These are phyloP conservation scores for Amphipoea lucens DNA, from an alignment of 2,888 invertebrate species.

Conservation along the genomic window DNA sequence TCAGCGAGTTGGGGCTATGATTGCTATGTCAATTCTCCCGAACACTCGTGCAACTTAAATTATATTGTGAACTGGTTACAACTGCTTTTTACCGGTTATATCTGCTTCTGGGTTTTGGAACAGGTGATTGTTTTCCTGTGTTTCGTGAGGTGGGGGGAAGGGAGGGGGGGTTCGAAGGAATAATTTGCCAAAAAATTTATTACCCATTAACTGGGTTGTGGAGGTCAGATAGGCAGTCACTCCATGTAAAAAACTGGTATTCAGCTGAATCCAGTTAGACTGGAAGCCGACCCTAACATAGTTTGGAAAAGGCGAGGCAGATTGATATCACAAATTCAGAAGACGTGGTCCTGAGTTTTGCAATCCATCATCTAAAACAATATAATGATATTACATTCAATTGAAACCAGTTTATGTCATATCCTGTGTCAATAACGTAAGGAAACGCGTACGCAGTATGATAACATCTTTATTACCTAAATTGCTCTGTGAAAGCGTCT, in stretches of 20 bases:
- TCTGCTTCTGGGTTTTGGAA: conserved; percentile 26
- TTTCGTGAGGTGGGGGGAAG: not conserved
- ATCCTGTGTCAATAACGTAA: conserved; percentile 31
- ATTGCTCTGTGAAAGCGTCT: conserved; percentile 34
- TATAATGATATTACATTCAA: conserved; percentile 12
- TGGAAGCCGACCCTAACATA: not conserved
- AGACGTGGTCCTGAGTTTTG: not conserved
- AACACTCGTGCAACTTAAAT: conserved; percentile 57
- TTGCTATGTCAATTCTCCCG: conserved; percentile 63
- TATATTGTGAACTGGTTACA: conserved; percentile 44
- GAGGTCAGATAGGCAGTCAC: not conserved
- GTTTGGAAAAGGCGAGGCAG: not conserved
- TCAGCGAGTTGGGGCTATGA: conserved; percentile 70
- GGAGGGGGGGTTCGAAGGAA: not conserved
- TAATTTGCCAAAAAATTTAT: not conserved
- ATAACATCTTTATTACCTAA: conserved; percentile 42
- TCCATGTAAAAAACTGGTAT: not conserved
- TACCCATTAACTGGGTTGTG: not conserved
- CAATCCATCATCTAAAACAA: not conserved
- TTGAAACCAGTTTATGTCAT: conserved; percentile 3
- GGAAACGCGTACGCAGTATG: conserved; percentile 30
- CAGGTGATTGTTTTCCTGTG: conserved; percentile 5
- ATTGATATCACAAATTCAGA: not conserved
- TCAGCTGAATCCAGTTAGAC: not conserved
- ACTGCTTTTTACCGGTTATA: conserved; percentile 49